Percentiles rank a stretch among this genome's conserved stretches.
phyloP scores from a whole-genome alignment of 2,888 invertebrate genomes.

The Spodoptera littoralis region DNA sequence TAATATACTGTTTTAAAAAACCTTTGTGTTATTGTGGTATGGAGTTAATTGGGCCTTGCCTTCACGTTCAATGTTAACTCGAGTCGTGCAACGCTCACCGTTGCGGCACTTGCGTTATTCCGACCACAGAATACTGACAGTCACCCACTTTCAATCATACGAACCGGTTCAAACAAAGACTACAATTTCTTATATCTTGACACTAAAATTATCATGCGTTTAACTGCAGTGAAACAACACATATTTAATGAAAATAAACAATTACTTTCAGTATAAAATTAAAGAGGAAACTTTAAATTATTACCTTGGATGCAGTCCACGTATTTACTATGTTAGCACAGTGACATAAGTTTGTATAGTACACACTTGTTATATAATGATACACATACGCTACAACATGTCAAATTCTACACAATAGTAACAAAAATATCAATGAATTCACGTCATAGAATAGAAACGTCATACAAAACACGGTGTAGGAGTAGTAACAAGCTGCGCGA shows the following conservation, averaged over 20 bases:
- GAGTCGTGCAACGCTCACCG: constrained; percentile 70
- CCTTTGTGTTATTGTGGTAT: constrained; percentile 69
- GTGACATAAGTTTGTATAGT: constrained; percentile 27
- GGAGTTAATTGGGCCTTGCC: constrained; percentile 79
- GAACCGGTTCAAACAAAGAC: constrained; percentile 79
- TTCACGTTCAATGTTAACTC: constrained; percentile 81
- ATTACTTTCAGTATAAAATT: constrained; percentile 11
- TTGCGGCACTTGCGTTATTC: constrained; percentile 68
- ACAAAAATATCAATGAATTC: constrained; percentile 80
- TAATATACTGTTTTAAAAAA: constrained; percentile 52
- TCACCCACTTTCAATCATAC: constrained; percentile 82
- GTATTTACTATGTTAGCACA: constrained; percentile 16
- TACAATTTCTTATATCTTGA: constrained; percentile 65
- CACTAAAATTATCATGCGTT: constrained; percentile 52
- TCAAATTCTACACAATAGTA: constrained; percentile 58
- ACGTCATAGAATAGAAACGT: constrained; percentile 76
- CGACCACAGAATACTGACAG: constrained; percentile 69
- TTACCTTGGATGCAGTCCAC: constrained; percentile 15
- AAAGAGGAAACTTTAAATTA: constrained; percentile 30
- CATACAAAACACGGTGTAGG: constrained; percentile 61
- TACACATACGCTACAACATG: constrained; percentile 37
- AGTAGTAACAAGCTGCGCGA: constrained; percentile 72
- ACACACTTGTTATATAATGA: constrained; percentile 24
- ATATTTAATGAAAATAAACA: constrained; percentile 22
- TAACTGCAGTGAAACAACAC: constrained; percentile 47